These are phyloP conservation scores for Rostratula benghalensis DNA, from an alignment of 2,113 vertebrate species.

Conservation along the genomic window DNA sequence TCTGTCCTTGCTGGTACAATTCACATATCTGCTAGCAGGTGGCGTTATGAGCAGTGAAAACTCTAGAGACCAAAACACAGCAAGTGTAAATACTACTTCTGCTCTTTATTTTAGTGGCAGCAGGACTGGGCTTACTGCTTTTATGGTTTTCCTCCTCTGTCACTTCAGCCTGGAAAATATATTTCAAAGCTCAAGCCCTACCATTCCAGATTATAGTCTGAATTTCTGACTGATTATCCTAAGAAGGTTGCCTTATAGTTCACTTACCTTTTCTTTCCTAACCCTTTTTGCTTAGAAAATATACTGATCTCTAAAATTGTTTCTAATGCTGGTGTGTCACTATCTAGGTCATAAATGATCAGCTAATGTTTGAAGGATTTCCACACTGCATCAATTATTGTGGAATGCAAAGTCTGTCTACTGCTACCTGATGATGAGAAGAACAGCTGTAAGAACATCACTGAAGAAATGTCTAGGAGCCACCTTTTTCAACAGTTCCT, in stretches of 20 bases:
- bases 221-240: not conserved
- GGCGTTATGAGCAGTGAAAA: constrained; percentile 12
- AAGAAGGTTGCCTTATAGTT: not conserved
- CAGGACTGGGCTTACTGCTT: not conserved
- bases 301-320: not conserved
- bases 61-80: not conserved
- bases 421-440: not conserved
- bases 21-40: constrained; percentile 35
- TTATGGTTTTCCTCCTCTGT: not conserved
- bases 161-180: not conserved
- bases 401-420: not conserved
- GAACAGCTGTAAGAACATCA: not conserved
- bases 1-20: not conserved
- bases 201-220: not conserved
- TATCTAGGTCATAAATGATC: not conserved
- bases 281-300: not conserved
- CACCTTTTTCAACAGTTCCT: not conserved
- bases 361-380: not conserved
- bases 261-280: not conserved
- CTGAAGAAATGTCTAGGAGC: not conserved
- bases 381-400: not conserved
- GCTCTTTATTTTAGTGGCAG: not conserved
- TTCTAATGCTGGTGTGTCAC: not conserved
- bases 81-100: not conserved
- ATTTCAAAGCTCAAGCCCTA: not conserved